Evolutionary conservation across 23 tunicate species (phyloP).

Genomic region (Corella eumyota): DNA sequence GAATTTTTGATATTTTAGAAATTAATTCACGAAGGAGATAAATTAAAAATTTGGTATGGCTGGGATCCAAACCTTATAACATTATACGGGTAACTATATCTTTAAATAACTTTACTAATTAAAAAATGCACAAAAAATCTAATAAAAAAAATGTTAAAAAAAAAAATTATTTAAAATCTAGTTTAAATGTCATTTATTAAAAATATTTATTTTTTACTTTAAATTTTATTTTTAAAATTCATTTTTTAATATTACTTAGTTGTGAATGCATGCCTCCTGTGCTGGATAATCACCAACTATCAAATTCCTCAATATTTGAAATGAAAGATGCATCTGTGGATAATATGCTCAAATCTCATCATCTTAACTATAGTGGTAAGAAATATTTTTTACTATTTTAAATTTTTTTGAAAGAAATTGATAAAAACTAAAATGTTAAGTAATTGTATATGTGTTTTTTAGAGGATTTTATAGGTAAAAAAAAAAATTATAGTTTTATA

Average conservation of each 20-base stretch:
- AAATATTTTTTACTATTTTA: too few species aligned
- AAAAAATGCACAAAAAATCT: neutral
- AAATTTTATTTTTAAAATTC: neutral
- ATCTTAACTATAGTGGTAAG: neutral
- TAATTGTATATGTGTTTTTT: too few species aligned
- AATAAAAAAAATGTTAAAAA: neutral
- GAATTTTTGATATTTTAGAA: conserved; percentile 18
- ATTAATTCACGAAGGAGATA: conserved; percentile 62
- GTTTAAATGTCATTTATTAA: neutral
- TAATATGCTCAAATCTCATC: conserved; percentile 21
- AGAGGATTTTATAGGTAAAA: too few species aligned
- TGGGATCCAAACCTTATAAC: conserved; percentile 69
- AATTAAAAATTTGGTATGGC: conserved; percentile 64
- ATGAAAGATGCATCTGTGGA: conserved; percentile 32
- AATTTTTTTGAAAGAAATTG: too few species aligned
- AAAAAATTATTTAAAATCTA: neutral
- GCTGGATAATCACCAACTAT: conserved; percentile 7
- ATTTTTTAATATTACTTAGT: conserved; percentile 9
- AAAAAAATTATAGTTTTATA: neutral
- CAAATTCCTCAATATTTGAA: conserved; percentile 23
- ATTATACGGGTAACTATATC: conserved; percentile 33
- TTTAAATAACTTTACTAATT: neutral
- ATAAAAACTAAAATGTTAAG: too few species aligned
- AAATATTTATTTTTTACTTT: neutral
- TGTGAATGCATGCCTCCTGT: conserved; percentile 57